phyloP scores from a whole-genome alignment of 2,113 vertebrate species.

The Gymnogyps californianus region DNA sequence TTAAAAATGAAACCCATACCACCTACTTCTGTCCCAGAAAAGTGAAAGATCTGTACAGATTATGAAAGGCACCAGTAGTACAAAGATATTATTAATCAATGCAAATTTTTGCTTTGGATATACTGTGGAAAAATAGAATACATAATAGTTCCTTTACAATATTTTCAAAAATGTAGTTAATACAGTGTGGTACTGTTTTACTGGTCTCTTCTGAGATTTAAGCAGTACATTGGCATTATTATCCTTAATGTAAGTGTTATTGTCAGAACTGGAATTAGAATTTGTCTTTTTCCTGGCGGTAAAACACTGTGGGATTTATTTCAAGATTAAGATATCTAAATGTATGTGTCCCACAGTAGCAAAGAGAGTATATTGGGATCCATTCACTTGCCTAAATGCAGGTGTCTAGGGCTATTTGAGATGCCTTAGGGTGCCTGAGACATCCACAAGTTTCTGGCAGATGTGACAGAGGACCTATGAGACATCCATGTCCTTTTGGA shows the following conservation, averaged over 20 bases:
- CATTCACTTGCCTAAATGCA: neutral
- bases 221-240: neutral
- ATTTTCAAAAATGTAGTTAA: neutral
- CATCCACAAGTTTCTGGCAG: neutral
- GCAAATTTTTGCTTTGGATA: neutral
- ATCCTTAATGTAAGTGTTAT: neutral
- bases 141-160: neutral
- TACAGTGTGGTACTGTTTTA: neutral
- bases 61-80: neutral
- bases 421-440: neutral
- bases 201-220: neutral
- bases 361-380: neutral
- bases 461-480: neutral
- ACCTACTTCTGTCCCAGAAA: neutral
- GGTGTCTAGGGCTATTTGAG: neutral
- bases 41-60: neutral
- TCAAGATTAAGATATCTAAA: neutral
- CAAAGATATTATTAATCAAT: neutral
- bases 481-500: neutral
- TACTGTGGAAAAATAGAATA: neutral
- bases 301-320: neutral
- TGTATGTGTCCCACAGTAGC: neutral
- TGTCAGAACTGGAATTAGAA: neutral
- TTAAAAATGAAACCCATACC: neutral
- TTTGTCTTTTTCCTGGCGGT: neutral